Evolutionary conservation across 2,113 vertebrate species (phyloP), one percentile per base, ranked within the genome.

Genomic region (Noturus placidus): DNA sequence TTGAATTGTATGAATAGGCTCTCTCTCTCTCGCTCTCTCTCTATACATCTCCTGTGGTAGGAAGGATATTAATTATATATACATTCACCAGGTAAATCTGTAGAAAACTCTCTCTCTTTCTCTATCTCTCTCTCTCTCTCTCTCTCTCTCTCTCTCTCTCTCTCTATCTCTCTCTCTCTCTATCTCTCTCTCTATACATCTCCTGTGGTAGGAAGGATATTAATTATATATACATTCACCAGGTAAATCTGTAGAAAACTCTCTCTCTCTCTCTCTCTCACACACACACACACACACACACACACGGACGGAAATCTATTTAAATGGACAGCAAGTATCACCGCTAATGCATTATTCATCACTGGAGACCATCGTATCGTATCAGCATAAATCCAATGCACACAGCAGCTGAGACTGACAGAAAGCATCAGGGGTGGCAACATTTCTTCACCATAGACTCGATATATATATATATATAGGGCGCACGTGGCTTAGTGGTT

Each of bases 301-400:
- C 22, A 35, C 85, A 56, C n/a, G 22, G 25, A 30, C 30, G 5
- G 2, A 70, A 69, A 54, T 38, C 25, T 65, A 84, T 84, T 84
- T 27, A 69, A 67, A 84, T 84, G 63, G 42, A 33, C 82, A 83
- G 61, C 22, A 38, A 69, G 42, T 83, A 22, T 56, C 65, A 42
- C 63, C 56, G 19, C 82, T 84, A 33, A 70, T 84, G 46, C 15
- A 84, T 70, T 84, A 84, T 84, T 84, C 50, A 84, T 70, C 42
- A 35, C 27, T 70, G 82, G n/a, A 67, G 46, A 70, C 1, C 65
- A 61, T 70, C 13, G 46, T 69, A 84, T 84, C 25, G 2, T 84
- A 84, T 52, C 63, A 84, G 65, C 65, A 70, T 84, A 84, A 59
- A 70, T 84, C 82, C 65, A 83, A 52, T 52, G 82, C 61, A 19